Conservation (phyloP, 1,140 invertebrate genomes). For the Helicoverpa armigera region DNA sequence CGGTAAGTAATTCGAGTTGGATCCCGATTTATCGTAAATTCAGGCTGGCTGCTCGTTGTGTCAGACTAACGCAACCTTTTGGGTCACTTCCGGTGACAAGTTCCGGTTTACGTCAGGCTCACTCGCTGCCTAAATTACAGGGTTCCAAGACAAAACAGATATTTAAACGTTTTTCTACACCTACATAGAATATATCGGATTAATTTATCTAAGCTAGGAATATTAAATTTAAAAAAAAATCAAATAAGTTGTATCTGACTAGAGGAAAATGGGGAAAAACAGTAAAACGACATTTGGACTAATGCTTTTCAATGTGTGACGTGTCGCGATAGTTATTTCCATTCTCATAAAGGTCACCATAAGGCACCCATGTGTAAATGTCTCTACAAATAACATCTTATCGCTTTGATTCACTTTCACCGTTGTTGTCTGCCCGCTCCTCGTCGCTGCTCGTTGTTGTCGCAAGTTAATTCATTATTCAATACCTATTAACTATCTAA, state of each 20-base stretch:
- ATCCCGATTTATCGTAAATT: no score
- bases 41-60: neutral
- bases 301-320: neutral
- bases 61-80: slow-evolving; percentile 58
- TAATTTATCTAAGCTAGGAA: no score
- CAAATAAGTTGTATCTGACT: no score
- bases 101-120: slow-evolving; percentile 45
- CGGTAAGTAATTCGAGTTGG: no score
- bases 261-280: no score
- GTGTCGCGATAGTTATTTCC: neutral
- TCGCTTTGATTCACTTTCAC: neutral
- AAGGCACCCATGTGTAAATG: neutral
- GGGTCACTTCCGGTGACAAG: slow-evolving; percentile 63
- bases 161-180: neutral
- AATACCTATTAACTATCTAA: no score
- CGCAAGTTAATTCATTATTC: no score
- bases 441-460: no score
- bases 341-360: neutral
- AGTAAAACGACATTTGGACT: no score
- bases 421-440: neutral
- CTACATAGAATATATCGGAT: no score
- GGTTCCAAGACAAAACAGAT: neutral
- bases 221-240: no score
- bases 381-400: slow-evolving; percentile 12
- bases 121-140: slow-evolving; percentile 9